Evolutionary conservation across 2,888 invertebrate species (phyloP), one percentile per base, ranked within the genome.

Genomic region (Alcis repandata): DNA sequence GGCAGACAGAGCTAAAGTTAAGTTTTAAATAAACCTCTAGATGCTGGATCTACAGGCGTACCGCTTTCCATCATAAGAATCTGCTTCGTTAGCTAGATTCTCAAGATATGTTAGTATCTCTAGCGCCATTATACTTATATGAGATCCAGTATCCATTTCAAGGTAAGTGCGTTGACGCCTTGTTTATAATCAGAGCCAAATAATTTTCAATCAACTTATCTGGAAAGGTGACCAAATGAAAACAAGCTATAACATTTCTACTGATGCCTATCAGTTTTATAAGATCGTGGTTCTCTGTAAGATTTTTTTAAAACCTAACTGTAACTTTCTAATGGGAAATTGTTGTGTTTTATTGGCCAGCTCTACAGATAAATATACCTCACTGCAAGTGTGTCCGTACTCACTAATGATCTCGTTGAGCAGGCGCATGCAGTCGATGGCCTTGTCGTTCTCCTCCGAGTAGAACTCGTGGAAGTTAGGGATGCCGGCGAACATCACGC

Each of bases 391-490:
- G n/a, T n/a, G 13, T 13, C 6, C 1, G 45, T 13, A 22, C 2
- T 95, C 95, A 96, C 98, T 98, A 82, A 99, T 99, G 80, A 99
- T 99, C 94, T 99, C 99, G 93, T 99, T 99, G 64, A 99, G 95
- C 74, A 99, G 95, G 62, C 99, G 94, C 84, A 99, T 98, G 92
- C 99, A 99, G 86, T 99, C 99, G 83, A 99, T 97, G 17, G 99
- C 99, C 86, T 99, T 98, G 22, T 59, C 60, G 45, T 65, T 61
- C 93, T 99, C 98, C 89, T 99, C 99, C 0, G 98, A 98, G 93
- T 99, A 99, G 91, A 99, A 99, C 89, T 99, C 98, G 70, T 98
- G 97, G 89, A 99, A 99, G 93, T 99, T 99, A 2, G 99, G 98
- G 76, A 99, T 99, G 59, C 98, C 98, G 9, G 99, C 99, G 91